Evolutionary conservation across 2,888 invertebrate genomes (phyloP).

Genomic region (Tetragnatha montana): DNA sequence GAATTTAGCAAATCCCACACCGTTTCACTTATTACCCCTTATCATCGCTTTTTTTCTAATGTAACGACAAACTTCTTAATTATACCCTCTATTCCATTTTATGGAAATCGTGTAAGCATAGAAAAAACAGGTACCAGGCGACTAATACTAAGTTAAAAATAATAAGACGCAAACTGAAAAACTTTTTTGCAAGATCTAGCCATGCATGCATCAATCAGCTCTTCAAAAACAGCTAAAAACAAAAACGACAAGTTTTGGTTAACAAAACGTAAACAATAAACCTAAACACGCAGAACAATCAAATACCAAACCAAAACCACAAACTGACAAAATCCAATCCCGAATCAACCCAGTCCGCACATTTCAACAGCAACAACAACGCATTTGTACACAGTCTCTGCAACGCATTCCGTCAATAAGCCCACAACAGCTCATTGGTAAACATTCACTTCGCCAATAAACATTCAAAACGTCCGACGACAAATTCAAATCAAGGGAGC

Average conservation of each 20-base stretch:
- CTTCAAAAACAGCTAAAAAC: no score
- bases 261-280: not conserved
- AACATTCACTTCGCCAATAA: not conserved
- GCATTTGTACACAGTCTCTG: not conserved
- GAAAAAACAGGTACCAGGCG: no score
- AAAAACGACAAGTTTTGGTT: not conserved
- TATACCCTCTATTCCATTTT: no score
- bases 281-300: not conserved
- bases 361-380: not conserved
- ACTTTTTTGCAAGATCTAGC: no score
- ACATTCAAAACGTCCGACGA: conserved; percentile 2
- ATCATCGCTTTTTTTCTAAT: no score
- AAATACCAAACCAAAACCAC: not conserved
- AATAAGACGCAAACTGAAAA: no score
- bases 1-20: no score
- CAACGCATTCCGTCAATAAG: not conserved
- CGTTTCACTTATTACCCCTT: no score
- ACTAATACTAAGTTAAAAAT: no score
- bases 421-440: not conserved
- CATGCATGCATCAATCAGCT: no score
- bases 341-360: not conserved
- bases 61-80: no score
- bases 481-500: conserved; percentile 34
- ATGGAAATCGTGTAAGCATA: no score
- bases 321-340: not conserved